Evolutionary conservation across 92 coral and sea anemone genomes (phyloP), one percentile per base, ranked within the genome.

Genomic region (Heliopora coerulea): DNA sequence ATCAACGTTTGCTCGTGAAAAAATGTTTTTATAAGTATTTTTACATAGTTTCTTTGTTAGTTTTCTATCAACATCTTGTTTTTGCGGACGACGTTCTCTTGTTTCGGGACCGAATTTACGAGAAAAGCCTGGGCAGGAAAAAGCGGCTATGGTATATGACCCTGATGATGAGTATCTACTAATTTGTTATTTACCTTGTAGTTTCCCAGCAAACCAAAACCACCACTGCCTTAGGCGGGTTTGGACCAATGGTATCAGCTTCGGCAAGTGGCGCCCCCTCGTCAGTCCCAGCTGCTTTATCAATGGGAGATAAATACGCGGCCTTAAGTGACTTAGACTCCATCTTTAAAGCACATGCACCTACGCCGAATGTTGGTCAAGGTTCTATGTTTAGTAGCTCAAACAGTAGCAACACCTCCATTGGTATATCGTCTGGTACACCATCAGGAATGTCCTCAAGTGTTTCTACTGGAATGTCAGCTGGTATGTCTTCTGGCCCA

Each of bases 401-500:
- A 33, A 85, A 92, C 50, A 48, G 17, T 28, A 48, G 58, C 61
- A 80, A 78, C 13, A 69, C 91, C 3, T 85, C 88, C 17, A 40
- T 89, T 17, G 96, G 97, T 28, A 50, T 50, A n/a, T 81, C 87
- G 82, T 54, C 57, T 9, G 62, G 62, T 30, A 54, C 31, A 15
- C 54, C 77, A 50, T 6, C 58, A 23, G 70, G 52, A 4, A 17
- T 37, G 2, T 39, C 70, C 21, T 63, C 74, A 12, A 67, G 21
- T 48, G 11, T 34, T 20, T 33, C 63, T n/a, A 29, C 62, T 14
- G 21, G 44, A 26, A 95, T 95, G 96, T 89, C 99, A 13, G 73
- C 96, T n/a, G 99, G 99, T 15, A 96, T 96, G 24, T 90, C 90
- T 75, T 96, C 99, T 19, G 90, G 90, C 65, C 87, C 96, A 14